A percentile compares a stretch with the other conserved stretches of the same genome.
These are phyloP conservation scores for Chrysolina americana DNA, from an alignment of 2,888 invertebrate species.

Conservation along the genomic window DNA sequence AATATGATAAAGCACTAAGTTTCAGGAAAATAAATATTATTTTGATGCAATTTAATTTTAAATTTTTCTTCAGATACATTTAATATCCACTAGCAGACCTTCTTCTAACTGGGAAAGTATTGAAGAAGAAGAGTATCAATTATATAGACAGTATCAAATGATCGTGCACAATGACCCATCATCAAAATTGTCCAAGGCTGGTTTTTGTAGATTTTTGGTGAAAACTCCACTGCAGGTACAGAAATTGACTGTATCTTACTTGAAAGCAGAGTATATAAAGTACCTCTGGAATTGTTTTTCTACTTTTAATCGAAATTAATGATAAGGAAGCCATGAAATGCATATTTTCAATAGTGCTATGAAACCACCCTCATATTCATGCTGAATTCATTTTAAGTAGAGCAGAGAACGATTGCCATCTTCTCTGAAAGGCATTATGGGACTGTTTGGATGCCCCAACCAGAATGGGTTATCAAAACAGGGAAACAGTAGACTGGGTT, in stretches of 20 bases:
- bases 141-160: constrained; percentile 89
- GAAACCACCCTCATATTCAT: too few relatives aligned
- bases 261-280: constrained; percentile 46
- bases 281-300: neutral
- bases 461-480: too few relatives aligned
- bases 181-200: constrained; percentile 79
- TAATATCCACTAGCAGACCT: constrained; percentile 76
- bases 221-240: constrained; percentile 81
- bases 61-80: constrained; percentile 76
- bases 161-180: constrained; percentile 86
- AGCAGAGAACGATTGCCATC: too few relatives aligned
- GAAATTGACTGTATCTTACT: neutral
- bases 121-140: constrained; percentile 73
- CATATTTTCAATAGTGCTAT: too few relatives aligned
- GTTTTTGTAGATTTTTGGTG: constrained; percentile 88
- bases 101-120: constrained; percentile 72
- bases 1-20: neutral
- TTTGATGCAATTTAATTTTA: constrained; percentile 53
- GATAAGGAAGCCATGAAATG: neutral
- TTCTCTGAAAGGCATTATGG: too few relatives aligned
- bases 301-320: neutral
- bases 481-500: too few relatives aligned
- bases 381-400: too few relatives aligned
- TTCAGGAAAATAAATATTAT: neutral
- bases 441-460: too few relatives aligned